A percentile compares a stretch with the other conserved stretches of the same genome.
Conservation (phyloP, 2,113 vertebrate genomes). For the Ceyx cyanopectus region DNA sequence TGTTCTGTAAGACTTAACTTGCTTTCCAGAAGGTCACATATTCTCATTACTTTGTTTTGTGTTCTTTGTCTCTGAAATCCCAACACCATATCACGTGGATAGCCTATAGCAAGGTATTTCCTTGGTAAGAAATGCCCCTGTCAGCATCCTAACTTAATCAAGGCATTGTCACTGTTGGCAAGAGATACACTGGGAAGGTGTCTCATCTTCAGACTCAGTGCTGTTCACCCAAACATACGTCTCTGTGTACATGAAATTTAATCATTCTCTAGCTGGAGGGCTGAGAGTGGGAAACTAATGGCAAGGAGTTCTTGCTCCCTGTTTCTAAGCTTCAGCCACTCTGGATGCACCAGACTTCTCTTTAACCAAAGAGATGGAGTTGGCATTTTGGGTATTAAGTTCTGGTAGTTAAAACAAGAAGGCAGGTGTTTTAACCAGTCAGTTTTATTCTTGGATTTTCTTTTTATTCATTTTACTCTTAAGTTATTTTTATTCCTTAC, state of each 20-base stretch:
- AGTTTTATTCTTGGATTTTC: background rate
- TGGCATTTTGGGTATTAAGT: background rate
- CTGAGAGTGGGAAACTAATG: background rate
- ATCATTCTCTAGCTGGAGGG: background rate
- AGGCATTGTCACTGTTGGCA: background rate
- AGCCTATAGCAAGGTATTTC: background rate
- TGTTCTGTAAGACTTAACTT: background rate
- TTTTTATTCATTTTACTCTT: background rate
- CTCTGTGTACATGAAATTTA: background rate
- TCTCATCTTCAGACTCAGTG: background rate
- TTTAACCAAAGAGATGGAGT: background rate
- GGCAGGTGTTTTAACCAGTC: background rate
- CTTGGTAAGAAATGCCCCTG: background rate
- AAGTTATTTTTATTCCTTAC: constrained; percentile 6
- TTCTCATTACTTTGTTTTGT: background rate
- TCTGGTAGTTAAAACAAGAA: background rate
- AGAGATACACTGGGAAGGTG: background rate
- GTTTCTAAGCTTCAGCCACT: background rate
- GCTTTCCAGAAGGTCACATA: background rate
- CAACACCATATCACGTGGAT: accelerated
- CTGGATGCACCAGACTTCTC: background rate
- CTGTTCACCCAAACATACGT: background rate
- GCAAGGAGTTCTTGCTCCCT: background rate
- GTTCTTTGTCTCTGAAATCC: background rate
- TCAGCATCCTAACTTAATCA: background rate